Percentiles rank a stretch among this genome's conserved stretches.
phyloP scores from a whole-genome alignment of 2,888 invertebrate genomes.

The Epinotia ramella region DNA sequence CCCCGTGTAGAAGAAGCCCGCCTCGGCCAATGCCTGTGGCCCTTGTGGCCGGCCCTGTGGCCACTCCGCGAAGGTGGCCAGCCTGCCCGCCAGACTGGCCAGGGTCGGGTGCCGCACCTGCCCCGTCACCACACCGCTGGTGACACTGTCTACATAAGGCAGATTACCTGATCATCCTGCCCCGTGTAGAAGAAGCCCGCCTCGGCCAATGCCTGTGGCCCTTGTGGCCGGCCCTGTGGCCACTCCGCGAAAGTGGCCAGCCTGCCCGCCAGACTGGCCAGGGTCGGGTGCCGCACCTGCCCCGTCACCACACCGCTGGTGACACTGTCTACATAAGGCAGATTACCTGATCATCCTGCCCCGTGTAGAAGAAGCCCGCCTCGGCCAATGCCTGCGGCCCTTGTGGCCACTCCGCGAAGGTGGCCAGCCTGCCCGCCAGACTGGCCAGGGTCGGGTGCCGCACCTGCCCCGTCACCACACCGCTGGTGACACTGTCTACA shows the following conservation, averaged over 20 bases:
- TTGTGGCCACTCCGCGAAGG: conserved; percentile 91
- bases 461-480: conserved; percentile 49
- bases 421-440: conserved; percentile 87
- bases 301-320: conserved; percentile 72
- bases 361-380: conserved; percentile 95
- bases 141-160: background rate
- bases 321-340: conserved; percentile 55
- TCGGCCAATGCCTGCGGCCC: conserved; percentile 84
- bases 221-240: conserved; percentile 91
- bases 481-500: background rate
- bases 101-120: conserved; percentile 86
- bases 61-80: conserved; percentile 91
- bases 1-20: conserved; percentile 95
- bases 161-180: conserved; percentile 86
- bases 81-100: conserved; percentile 87
- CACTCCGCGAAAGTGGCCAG: conserved; percentile 89
- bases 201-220: conserved; percentile 90
- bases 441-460: conserved; percentile 89
- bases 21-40: conserved; percentile 91
- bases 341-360: conserved; percentile 87
- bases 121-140: background rate
- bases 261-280: conserved; percentile 87
- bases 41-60: conserved; percentile 92
- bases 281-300: conserved; percentile 86
- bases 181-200: conserved; percentile 96